Evolutionary conservation across 2,113 vertebrate species (phyloP), one percentile per base, ranked within the genome.

Genomic region (Chunga burmeisteri): DNA sequence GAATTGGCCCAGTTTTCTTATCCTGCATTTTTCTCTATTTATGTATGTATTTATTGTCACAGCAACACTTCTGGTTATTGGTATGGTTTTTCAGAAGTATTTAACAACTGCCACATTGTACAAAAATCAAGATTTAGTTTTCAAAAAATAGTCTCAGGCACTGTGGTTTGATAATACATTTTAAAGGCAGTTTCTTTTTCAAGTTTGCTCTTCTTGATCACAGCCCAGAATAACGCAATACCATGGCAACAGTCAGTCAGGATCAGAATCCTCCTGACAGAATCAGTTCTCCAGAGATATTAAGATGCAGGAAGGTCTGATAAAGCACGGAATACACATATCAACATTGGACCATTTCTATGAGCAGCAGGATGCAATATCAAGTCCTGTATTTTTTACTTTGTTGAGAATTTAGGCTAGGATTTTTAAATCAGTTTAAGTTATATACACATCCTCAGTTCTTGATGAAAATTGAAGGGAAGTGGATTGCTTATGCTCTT

Each of bases 251-350:
- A 81, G 77, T 75, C 13, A 0, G 77, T 78, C 77, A 71, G 65
- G 86, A 96, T 95, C 91, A 91, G 61, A 94, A 96, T 94, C 73
- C 68, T 94, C 61, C 80, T 79, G 77, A 87, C 92, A 89, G 90
- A 96, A 91, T 84, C 86, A 68, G 77, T 93, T 97, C 91, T 92
- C 86, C 19, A 47, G 92, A 96, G 92, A 94, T 91, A 84, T 81
- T 92, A 90, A 86, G 86, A 92, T 90, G 55, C 91, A 68, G 83
- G 40, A 84, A 83, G 52, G 80, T 90, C 65, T 93, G 83, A 96
- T 93, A 93, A 94, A 92, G 65, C 56, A 92, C 81, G 40, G 44
- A 78, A 78, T 59, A 58, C 63, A 91, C 20, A 36, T 67, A 94
- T 56, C 75, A 92, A 74, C 27, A 25, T 20, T 19, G 20, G 80